These are phyloP conservation scores for Istiophorus platypterus DNA, from an alignment of 2,113 vertebrate species.

Conservation along the genomic window DNA sequence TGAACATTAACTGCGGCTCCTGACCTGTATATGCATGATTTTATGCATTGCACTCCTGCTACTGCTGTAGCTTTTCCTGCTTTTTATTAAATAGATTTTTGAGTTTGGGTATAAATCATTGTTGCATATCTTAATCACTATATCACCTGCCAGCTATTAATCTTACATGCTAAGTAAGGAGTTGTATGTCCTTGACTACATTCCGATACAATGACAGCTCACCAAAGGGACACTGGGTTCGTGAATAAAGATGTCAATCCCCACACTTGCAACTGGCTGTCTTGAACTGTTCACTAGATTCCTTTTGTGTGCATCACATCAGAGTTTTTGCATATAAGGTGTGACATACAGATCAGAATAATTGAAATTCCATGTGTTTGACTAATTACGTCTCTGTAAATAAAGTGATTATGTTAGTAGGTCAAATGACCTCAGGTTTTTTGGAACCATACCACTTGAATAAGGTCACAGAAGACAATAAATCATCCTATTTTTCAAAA, in stretches of 20 bases:
- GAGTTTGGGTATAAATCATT: no score
- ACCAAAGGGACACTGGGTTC: background rate
- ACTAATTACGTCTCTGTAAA: background rate
- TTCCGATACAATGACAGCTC: background rate
- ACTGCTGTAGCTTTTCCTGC: no score
- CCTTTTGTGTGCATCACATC: background rate
- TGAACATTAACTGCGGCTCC: no score
- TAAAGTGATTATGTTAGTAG: background rate
- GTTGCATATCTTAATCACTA: no score
- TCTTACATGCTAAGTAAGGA: background rate
- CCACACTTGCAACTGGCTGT: no score
- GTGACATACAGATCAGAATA: background rate
- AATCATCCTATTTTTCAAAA: conserved; percentile 6
- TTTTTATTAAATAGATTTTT: no score
- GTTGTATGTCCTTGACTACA: background rate
- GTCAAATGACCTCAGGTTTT: conserved; percentile 14
- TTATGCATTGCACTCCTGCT: no score
- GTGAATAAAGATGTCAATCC: background rate
- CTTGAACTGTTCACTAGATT: no score
- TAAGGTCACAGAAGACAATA: conserved; percentile 4
- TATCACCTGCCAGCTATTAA: no score
- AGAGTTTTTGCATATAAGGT: background rate
- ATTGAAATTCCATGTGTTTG: background rate
- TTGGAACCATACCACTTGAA: background rate
- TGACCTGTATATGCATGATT: no score